phyloP scores from a whole-genome alignment of 2,797 vertebrate genomes.

The Lemur catta region DNA sequence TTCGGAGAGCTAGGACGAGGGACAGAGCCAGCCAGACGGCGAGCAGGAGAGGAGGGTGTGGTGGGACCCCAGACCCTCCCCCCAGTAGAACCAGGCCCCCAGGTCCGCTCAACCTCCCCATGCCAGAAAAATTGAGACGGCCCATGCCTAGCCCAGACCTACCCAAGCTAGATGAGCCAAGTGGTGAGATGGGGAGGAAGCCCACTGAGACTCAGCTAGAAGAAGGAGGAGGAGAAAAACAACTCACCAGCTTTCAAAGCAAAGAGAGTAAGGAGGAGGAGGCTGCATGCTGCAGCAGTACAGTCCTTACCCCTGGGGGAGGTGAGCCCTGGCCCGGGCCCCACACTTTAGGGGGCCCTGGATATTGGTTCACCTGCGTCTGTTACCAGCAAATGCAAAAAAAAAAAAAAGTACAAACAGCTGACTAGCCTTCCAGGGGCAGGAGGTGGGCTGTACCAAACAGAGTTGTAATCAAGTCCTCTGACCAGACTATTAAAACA shows the following conservation, averaged over 20 bases:
- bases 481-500: background rate
- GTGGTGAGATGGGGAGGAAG: background rate
- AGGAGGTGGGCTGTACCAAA: background rate
- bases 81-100: background rate
- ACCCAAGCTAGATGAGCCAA: background rate
- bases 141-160: background rate
- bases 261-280: background rate
- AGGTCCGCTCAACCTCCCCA: background rate
- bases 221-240: background rate
- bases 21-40: background rate
- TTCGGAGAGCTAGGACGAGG: background rate
- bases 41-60: background rate
- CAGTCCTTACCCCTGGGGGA: background rate
- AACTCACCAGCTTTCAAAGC: background rate
- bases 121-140: background rate
- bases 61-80: background rate
- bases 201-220: background rate
- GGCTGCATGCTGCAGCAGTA: background rate
- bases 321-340: fast-evolving
- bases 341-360: background rate
- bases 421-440: background rate
- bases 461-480: background rate
- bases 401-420: background rate
- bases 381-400: background rate
- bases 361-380: background rate